Evolutionary conservation across 2,888 invertebrate genomes (phyloP).

Genomic region (Diaprepes abbreviatus): DNA sequence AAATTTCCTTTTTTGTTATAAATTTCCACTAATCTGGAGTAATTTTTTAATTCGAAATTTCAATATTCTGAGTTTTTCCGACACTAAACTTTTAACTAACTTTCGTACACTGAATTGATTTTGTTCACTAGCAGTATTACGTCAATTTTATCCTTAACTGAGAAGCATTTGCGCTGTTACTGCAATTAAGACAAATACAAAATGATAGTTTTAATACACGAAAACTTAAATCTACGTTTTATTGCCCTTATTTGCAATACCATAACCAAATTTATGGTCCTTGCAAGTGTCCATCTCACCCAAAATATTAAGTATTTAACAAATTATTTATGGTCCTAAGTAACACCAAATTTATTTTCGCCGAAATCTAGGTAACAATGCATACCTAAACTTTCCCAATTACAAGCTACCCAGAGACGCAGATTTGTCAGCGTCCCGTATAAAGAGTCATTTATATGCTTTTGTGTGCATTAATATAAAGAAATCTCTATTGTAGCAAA

Average conservation of each 20-base stretch:
- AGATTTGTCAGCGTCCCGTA: too few species aligned
- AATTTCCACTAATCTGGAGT: neutral
- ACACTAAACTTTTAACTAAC: neutral
- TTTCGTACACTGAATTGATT: neutral
- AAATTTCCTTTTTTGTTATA: neutral
- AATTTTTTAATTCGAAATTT: neutral
- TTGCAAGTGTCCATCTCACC: too few species aligned
- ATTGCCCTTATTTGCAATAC: neutral
- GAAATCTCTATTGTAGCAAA: too few species aligned
- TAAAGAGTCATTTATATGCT: too few species aligned
- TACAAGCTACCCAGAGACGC: too few species aligned
- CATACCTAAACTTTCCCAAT: too few species aligned
- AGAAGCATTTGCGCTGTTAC: neutral
- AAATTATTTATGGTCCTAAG: neutral
- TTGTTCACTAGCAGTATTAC: neutral
- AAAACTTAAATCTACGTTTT: neutral
- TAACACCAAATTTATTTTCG: neutral
- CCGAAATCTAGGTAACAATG: neutral
- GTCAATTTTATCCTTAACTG: neutral
- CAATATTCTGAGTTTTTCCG: neutral
- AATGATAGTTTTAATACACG: neutral
- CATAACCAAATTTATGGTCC: neutral
- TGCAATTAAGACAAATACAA: neutral
- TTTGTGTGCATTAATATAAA: too few species aligned
- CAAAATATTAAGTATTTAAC: too few species aligned